A percentile compares a stretch with the other conserved stretches of the same genome.
Evolutionary conservation across 2,113 vertebrate genomes (phyloP).

Genomic region (Scytalopus superciliaris): DNA sequence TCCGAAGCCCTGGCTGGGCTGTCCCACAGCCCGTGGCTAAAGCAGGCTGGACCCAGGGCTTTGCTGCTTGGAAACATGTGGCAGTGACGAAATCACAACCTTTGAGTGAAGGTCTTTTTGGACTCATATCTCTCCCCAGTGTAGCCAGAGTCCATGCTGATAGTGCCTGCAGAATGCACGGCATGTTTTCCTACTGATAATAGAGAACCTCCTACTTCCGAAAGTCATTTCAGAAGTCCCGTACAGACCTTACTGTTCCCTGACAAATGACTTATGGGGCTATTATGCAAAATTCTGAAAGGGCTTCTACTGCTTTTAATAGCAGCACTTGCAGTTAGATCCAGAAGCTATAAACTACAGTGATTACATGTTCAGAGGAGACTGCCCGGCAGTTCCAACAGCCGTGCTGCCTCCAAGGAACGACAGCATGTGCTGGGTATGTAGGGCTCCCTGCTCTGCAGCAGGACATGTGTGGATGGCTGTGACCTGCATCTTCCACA

Average conservation of each 20-base stretch:
- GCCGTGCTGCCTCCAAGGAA: not conserved
- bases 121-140: not conserved
- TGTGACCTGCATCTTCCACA: not conserved
- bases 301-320: not conserved
- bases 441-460: not conserved
- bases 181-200: slow-evolving; percentile 17
- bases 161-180: not conserved
- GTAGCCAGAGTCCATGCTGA: not conserved
- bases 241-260: not conserved
- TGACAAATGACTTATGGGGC: not conserved
- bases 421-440: not conserved
- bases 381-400: not conserved
- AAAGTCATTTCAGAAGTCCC: slow-evolving; percentile 4
- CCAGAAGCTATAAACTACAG: slow-evolving; percentile 1
- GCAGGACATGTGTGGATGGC: not conserved
- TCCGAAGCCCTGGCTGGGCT: not conserved
- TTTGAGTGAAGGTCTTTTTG: slow-evolving; percentile 22
- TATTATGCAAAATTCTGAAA: not conserved
- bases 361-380: not conserved
- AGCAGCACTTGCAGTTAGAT: not conserved
- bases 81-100: not conserved
- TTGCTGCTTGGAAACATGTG: not conserved
- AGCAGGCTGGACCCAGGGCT: not conserved
- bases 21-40: accelerated
- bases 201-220: not conserved